A percentile compares a stretch with the other conserved stretches of the same genome.
Conservation (phyloP, 2,113 vertebrate species). For the Pongo pygmaeus region DNA sequence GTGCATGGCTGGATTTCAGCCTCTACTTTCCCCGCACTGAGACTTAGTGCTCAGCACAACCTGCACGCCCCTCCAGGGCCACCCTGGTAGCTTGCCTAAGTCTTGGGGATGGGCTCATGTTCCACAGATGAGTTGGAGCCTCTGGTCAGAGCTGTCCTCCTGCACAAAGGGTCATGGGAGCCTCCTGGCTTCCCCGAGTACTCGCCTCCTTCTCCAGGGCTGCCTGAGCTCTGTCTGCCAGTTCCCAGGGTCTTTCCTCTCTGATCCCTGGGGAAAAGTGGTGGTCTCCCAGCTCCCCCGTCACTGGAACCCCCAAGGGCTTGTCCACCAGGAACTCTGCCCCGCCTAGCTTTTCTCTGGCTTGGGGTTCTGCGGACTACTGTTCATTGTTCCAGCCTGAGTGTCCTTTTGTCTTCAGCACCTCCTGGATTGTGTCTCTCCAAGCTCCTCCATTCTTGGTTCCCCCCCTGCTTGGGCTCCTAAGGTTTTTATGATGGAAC, state of each 20-base stretch:
- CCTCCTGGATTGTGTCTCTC: neutral
- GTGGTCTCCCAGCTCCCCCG: neutral
- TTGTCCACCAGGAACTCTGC: neutral
- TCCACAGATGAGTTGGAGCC: neutral
- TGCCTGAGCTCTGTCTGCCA: neutral
- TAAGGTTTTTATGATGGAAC: neutral
- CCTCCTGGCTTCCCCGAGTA: neutral
- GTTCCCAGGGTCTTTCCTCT: neutral
- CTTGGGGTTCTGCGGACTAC: neutral
- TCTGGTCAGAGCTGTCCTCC: neutral
- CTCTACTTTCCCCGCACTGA: neutral
- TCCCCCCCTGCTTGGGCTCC: neutral
- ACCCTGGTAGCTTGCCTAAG: neutral
- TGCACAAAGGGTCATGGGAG: neutral
- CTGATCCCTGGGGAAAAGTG: neutral
- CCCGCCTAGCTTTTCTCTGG: neutral
- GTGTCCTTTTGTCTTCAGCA: no score
- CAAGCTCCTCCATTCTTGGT: rapidly evolving
- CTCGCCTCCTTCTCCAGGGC: neutral
- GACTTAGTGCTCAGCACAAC: neutral
- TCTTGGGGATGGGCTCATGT: neutral
- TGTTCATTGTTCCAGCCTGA: neutral
- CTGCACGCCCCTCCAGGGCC: rapidly evolving
- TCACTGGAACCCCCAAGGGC: neutral
- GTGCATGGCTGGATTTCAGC: neutral